Evolutionary conservation across 2,797 vertebrate species (phyloP).

Genomic region (Anabacerthia variegaticeps): DNA sequence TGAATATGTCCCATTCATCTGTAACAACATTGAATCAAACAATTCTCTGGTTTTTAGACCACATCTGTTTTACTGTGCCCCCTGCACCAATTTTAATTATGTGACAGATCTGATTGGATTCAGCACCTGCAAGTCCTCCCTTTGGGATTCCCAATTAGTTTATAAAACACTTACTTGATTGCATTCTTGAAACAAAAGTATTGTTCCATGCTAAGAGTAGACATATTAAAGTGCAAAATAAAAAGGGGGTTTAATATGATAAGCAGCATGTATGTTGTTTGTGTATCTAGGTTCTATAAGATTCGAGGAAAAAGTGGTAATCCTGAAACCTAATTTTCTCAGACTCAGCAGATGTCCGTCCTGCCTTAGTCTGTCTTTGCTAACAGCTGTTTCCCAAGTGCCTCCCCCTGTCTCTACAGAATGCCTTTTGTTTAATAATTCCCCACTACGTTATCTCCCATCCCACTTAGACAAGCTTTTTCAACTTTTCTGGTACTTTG

Average conservation of each 20-base stretch:
- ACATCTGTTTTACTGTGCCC: slow-evolving; percentile 63
- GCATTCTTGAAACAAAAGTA: slow-evolving; percentile 38
- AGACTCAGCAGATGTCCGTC: slow-evolving; percentile 65
- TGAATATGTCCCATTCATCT: slow-evolving; percentile 37
- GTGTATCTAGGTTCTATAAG: not conserved
- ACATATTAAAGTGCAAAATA: not conserved
- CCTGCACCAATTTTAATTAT: slow-evolving; percentile 62
- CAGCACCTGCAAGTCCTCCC: slow-evolving; percentile 62
- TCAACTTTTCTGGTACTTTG: not conserved
- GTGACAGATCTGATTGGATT: slow-evolving; percentile 67
- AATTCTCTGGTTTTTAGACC: slow-evolving; percentile 56
- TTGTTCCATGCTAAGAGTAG: not conserved
- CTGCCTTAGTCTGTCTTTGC: slow-evolving; percentile 45
- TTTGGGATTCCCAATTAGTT: slow-evolving; percentile 56
- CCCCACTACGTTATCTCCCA: not conserved
- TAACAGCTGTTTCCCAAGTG: slow-evolving; percentile 64
- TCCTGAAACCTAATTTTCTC: slow-evolving; percentile 63
- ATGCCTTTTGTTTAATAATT: slow-evolving; percentile 60
- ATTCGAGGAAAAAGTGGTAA: slow-evolving; percentile 50
- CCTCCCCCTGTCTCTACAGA: slow-evolving; percentile 43
- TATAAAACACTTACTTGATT: slow-evolving; percentile 46
- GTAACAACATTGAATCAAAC: slow-evolving; percentile 34
- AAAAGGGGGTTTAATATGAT: not conserved
- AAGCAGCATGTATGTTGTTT: not conserved
- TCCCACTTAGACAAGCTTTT: not conserved